Evolutionary conservation across 2,888 invertebrate genomes (phyloP), one percentile per base, ranked within the genome.

Genomic region (Synergus umbraculus): DNA sequence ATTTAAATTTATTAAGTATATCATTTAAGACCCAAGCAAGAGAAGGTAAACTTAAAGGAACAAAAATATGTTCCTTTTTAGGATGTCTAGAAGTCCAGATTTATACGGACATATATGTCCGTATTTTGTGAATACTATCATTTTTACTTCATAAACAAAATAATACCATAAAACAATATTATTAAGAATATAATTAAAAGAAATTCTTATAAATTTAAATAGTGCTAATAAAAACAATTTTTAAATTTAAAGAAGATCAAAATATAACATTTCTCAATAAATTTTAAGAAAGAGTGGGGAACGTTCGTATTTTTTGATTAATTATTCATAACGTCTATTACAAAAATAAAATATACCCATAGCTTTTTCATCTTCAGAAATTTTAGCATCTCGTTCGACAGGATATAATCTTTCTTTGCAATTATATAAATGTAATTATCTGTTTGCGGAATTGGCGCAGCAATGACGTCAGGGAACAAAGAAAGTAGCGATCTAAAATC

Each of bases 391-490:
- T 83, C 80, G 18, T 85, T 84, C 37, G 81, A 84, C 37, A 81
- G 76, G 22, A 84, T 82, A 69, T 85, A 87, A 15, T 84, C 79
- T 54, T 84, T 85, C 4, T 82, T 81, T 2, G 84, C 81, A 29
- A 91, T 86, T 60, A 92, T 78, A 58, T 86, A 81, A 79, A 92
- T 87, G 4, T 80, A 85, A 65, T 81, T 79, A 43, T 85, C 76
- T 18, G 86, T 80, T n/a, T 85, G 84, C 22, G 46, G 79, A 73
- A 87, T 79, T 15, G 91, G 91, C 9, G 87, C 86, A 76, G 90
- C 89, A 63, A 91, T 88, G 86, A 84, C 73, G 63, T 79, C 73
- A 18, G 73, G 73, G 37, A 73, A 73, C 4, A n/a, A 10, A 9
- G 15, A 22, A 4, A 73, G 15, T 1, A 73, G 37, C 7, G 9